A percentile compares a stretch with the other conserved stretches of the same genome.
These are phyloP conservation scores for Drosophila arizonae DNA, from an alignment of 1,140 invertebrate species.

Conservation along the genomic window DNA sequence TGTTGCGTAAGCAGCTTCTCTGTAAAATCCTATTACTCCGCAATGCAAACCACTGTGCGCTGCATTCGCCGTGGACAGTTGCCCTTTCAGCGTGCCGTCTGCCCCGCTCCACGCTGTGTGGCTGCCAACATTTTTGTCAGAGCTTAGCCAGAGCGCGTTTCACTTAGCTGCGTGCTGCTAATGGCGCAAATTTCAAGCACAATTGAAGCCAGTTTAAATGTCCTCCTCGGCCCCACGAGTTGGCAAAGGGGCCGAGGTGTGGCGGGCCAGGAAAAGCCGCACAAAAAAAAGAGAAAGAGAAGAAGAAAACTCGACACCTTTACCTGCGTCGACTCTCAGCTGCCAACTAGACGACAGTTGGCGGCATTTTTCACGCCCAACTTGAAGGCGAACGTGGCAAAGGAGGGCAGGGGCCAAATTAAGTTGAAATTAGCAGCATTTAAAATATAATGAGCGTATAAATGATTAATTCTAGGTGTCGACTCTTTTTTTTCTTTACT, in stretches of 20 bases:
- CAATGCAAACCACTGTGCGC: not conserved
- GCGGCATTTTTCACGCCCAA: constrained; percentile 45
- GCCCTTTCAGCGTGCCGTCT: not conserved
- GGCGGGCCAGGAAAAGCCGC: constrained; percentile 17
- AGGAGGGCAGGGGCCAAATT: constrained; percentile 35
- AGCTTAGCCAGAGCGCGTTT: constrained; percentile 19
- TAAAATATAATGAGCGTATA: constrained; percentile 74
- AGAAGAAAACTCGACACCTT: constrained; percentile 10
- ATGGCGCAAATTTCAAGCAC: constrained; percentile 69
- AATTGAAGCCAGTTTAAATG: constrained; percentile 64
- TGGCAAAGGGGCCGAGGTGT: too few species aligned
- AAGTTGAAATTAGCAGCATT: constrained; percentile 68
- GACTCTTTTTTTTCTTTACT: constrained; percentile 11
- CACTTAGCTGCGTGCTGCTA: constrained; percentile 56
- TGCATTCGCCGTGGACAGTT: not conserved
- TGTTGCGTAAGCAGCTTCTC: constrained; percentile 10
- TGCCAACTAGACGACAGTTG: constrained; percentile 32
- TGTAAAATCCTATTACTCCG: not conserved
- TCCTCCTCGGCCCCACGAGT: not conserved
- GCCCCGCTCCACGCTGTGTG: not conserved
- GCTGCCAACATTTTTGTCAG: not conserved
- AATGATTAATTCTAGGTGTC: constrained; percentile 65
- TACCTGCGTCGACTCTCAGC: not conserved
- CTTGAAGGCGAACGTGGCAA: not conserved
- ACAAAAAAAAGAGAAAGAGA: not conserved